Evolutionary conservation across 2,113 vertebrate genomes (phyloP), one percentile per base, ranked within the genome.

Genomic region (Isichthys henryi): DNA sequence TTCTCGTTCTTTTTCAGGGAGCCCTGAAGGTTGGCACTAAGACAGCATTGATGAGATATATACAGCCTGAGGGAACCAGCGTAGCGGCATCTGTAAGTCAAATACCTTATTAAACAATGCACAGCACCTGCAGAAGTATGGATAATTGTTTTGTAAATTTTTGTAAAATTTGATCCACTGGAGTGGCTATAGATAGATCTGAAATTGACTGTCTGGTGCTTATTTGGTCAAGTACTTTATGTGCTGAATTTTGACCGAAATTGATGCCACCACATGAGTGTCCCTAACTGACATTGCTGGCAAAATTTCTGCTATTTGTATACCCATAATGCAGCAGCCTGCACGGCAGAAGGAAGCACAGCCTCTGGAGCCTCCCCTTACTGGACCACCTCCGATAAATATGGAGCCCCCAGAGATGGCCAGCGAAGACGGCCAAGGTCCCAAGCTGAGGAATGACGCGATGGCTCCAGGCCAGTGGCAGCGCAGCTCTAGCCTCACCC

Each of bases 11-110:
- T 96, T 96, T 93, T 91, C 96, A 99, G 98, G 97, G 97, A 90
- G 96, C 96, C 93, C 95, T 99, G 92, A 96, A 96, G 90, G 97
- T 99, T 89, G 97, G 96, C 94, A 96, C 95, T 94, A 98, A 97
- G 94, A 96, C 97, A 35, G 95, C 98, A 70, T 96, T 96, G 86
- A 95, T 99, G 92, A 97, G 97, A 93, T 99, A 98, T 94, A 94
- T 97, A 91, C 96, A 94, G 87, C 92, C 94, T 88, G 95, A 95
- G 15, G 92, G 94, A 86, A 89, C 23, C 92, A 88, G 91, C 87
- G 93, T 92, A 90, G 89, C 91, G 74, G 70, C 91, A 82, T 92
- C 90, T 90, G 92, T 96, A 87, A 94, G 92, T 70, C 23, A 31
- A 31, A 31, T 70, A 11, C 27, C n/a, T 4, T 70, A 66, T 66